Base-by-base conservation (phyloP, 2,888 invertebrate genomes). In the Lepidochrysops patricia region DNA sequence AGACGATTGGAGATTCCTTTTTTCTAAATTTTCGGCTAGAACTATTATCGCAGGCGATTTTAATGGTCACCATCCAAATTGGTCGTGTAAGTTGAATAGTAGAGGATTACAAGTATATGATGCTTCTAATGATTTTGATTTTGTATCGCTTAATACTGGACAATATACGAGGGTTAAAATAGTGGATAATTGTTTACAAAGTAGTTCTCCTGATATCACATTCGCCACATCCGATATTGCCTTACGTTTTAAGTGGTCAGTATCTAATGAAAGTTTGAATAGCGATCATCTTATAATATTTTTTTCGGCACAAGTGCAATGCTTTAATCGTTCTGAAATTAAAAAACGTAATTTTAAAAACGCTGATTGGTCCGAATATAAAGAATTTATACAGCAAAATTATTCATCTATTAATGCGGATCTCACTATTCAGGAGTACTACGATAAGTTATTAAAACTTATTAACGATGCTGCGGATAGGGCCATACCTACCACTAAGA, bases 181-280 rank as follows among this genome's bases (percentile, higher is more conserved):
- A 9, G 60, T 57, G 5, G 35, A 52, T 13, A 19, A 7, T 5
- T 3, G n/a, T 15, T 15, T 61, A 6, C 52, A 57, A 35, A 32
- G 12, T 15, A 35, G 57, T 3, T 57, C 57, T 9, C 61, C 61
- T 35, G 64, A 63, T 26, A 32, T 66, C n/a, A 56, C 62, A 0
- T 61, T 66, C 12, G 57, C 58, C 7, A 57, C 66, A 2, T 13
- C 61, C 9, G 64, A 66, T 50, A 62, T 62, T 23, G 54, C 63
- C 2, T 43, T 60, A 6, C 13, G 62, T 3, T 61, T 64, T 56
- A 48, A 37, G 7, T 66, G 63, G 64, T 27, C 25, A n/a, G 29
- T 56, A 2, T 15, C 27, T 13, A 63, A 66, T 32, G 64, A 65
- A 50, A 58, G 48, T 50, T 37, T 66, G 15, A 60, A 60, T 15